A percentile compares a stretch with the other conserved stretches of the same genome.
Conservation (phyloP, 2,888 invertebrate species). For the Nemapogon koenigi region DNA sequence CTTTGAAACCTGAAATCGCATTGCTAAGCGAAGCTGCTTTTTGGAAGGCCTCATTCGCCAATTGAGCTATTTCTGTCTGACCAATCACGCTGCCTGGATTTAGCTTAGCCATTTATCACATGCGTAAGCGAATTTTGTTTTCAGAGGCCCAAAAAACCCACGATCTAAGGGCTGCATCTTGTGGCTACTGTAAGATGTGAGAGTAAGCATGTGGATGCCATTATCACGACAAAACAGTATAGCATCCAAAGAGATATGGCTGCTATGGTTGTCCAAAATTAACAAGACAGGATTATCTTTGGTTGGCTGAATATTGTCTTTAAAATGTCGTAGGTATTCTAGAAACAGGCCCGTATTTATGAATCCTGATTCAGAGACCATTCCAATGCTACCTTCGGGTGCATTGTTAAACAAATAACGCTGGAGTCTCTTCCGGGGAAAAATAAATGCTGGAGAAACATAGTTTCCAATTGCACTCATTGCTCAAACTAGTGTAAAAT, state of each 20-base stretch:
- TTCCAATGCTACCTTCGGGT: slow-evolving; percentile 20
- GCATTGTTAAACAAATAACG: slow-evolving; percentile 20
- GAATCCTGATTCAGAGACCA: slow-evolving; percentile 22
- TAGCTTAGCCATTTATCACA: slow-evolving; percentile 14
- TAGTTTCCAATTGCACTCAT: slow-evolving; percentile 22
- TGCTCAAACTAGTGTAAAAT: slow-evolving; percentile 20
- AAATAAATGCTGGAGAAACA: slow-evolving; percentile 25
- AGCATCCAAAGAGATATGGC: slow-evolving; percentile 16
- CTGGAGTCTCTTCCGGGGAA: slow-evolving; percentile 19
- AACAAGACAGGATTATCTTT: slow-evolving; percentile 20
- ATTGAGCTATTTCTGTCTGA: slow-evolving; percentile 13
- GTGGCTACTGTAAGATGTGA: slow-evolving; percentile 16
- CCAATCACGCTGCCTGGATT: slow-evolving; percentile 15
- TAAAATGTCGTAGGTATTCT: slow-evolving; percentile 22
- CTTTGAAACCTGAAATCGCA: slow-evolving; percentile 17
- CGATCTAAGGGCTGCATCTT: slow-evolving; percentile 15
- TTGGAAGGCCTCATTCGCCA: slow-evolving; percentile 14
- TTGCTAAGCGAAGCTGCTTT: slow-evolving; percentile 15
- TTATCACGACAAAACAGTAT: slow-evolving; percentile 13
- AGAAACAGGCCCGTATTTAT: slow-evolving; percentile 21
- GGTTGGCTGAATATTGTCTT: slow-evolving; percentile 18
- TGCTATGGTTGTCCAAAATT: slow-evolving; percentile 20
- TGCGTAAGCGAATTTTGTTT: slow-evolving; percentile 11
- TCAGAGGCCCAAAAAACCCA: slow-evolving; percentile 9
- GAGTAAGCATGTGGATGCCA: slow-evolving; percentile 13